A percentile compares a stretch with the other conserved stretches of the same genome.
Evolutionary conservation across 1,140 invertebrate species (phyloP).

Genomic region (Diplogasteroides magnus): DNA sequence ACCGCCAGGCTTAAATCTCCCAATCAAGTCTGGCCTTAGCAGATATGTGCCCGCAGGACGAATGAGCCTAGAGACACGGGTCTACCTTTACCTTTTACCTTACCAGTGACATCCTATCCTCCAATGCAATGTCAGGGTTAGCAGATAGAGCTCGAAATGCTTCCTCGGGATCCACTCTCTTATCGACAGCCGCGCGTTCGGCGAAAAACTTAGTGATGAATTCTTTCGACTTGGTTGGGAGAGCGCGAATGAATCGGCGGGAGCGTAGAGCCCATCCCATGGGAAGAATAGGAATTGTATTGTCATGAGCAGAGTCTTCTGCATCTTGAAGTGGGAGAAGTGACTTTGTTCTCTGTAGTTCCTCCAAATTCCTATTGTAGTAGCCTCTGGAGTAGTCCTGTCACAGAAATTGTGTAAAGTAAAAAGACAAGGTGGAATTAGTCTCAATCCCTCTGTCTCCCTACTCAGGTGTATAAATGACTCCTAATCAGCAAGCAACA

Average conservation of each 20-base stretch:
- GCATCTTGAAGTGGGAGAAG: not conserved
- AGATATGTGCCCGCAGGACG: too few relatives aligned
- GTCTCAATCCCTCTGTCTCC: too few relatives aligned
- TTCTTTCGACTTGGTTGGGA: not conserved
- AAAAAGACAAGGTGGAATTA: too few relatives aligned
- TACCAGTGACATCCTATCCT: not conserved
- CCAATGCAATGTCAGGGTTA: not conserved
- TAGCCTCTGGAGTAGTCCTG: not conserved
- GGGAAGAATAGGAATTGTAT: not conserved
- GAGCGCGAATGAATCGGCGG: too few relatives aligned
- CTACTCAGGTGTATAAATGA: too few relatives aligned
- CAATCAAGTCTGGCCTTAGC: too few relatives aligned
- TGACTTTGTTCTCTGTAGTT: not conserved
- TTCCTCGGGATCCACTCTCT: not conserved
- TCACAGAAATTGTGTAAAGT: too few relatives aligned
- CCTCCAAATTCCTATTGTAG: not conserved
- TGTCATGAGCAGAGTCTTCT: not conserved
- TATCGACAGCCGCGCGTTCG: too few relatives aligned
- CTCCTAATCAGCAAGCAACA: too few relatives aligned
- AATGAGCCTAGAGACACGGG: too few relatives aligned
- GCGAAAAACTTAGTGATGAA: not conserved
- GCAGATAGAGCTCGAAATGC: not conserved
- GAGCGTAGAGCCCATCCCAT: not conserved
- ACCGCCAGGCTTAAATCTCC: too few relatives aligned
- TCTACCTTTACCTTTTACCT: too few relatives aligned